Evolutionary conservation across 2,888 invertebrate genomes (phyloP).

Genomic region (Tipula lateralis): DNA sequence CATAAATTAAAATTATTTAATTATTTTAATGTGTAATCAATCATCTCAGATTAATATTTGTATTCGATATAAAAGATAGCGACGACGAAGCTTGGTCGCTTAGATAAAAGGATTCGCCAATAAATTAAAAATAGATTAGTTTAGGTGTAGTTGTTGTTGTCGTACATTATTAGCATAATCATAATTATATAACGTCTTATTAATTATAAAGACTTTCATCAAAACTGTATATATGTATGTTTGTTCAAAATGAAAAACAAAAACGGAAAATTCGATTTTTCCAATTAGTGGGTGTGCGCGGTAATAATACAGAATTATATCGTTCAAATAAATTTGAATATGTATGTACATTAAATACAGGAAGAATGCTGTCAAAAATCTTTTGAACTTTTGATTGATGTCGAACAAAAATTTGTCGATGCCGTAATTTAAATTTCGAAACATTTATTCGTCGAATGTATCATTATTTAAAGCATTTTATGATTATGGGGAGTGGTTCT

Average conservation of each 20-base stretch:
- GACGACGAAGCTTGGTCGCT: not conserved
- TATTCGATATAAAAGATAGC: not conserved
- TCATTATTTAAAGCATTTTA: not conserved
- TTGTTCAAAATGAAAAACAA: not conserved
- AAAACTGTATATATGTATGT: not conserved
- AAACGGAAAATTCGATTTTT: not conserved
- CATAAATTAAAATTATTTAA: not conserved
- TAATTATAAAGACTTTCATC: not conserved
- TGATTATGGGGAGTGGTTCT: not conserved
- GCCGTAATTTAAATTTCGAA: not conserved
- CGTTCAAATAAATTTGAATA: not conserved
- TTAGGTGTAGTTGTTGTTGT: not conserved
- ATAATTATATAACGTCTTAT: not conserved
- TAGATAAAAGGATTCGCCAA: not conserved
- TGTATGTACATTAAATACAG: not conserved
- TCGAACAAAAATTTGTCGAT: not conserved
- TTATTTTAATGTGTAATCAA: not conserved
- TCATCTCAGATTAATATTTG: not conserved
- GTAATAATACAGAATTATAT: not conserved
- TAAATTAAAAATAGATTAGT: not conserved
- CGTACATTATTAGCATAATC: not conserved
- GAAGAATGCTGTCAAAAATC: not conserved
- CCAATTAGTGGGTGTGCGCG: not conserved
- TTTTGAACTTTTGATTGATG: not conserved
- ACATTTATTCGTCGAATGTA: not conserved